phyloP scores from a whole-genome alignment of 2,888 invertebrate genomes.

The Agonopterix alstromeriana region DNA sequence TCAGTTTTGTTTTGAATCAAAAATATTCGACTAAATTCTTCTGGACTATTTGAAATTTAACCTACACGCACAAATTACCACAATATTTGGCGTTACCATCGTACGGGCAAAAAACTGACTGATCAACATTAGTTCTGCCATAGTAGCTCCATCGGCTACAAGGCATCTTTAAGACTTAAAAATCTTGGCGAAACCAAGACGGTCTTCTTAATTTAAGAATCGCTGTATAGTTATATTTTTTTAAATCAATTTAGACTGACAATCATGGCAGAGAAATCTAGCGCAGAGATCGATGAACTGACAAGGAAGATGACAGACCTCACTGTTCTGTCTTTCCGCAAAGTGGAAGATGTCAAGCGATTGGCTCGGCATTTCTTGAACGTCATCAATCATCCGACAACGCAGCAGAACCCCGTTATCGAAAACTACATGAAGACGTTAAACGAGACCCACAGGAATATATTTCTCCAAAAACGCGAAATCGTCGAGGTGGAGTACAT shows the following conservation, averaged over 20 bases:
- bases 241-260: constrained; percentile 18
- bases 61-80: constrained; percentile 10
- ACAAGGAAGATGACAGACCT: constrained; percentile 40
- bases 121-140: constrained; percentile 16
- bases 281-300: constrained; percentile 26
- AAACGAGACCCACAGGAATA: constrained; percentile 47
- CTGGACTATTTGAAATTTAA: constrained; percentile 12
- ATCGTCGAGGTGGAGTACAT: constrained; percentile 64
- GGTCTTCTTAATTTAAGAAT: constrained; percentile 24
- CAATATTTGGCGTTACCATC: constrained; percentile 7
- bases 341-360: constrained; percentile 55
- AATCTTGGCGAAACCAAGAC: constrained; percentile 27
- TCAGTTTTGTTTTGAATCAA: constrained; percentile 33
- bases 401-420: constrained; percentile 40
- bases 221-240: constrained; percentile 28
- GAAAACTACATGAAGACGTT: constrained; percentile 44
- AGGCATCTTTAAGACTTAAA: constrained; percentile 18
- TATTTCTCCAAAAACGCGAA: constrained; percentile 53
- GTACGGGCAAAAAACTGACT: constrained; percentile 38
- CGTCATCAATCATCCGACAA: constrained; percentile 48
- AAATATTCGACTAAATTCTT: constrained; percentile 22
- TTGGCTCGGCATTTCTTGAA: constrained; percentile 52
- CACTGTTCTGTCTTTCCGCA: constrained; percentile 57
- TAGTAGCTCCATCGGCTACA: constrained; percentile 17
- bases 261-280: constrained; percentile 16